Base-by-base conservation (phyloP, 2,888 invertebrate species). In the Choreutis nemorana region DNA sequence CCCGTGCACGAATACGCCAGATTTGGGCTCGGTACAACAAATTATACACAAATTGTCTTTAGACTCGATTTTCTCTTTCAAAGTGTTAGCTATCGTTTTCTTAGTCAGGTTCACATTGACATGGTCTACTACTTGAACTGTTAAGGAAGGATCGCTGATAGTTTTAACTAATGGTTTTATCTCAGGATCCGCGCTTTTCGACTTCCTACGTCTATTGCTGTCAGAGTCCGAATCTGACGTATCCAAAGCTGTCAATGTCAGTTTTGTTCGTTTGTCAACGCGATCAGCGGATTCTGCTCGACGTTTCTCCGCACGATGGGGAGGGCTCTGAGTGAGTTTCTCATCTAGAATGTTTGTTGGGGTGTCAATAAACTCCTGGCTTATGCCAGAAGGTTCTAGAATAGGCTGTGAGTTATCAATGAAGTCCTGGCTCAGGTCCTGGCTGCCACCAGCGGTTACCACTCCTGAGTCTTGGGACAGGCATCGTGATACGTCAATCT, bases 1-100 rank as follows among this genome's bases (percentile, higher is more conserved):
- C 0, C 85, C 85, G 48, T 89, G 88, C 0, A 87, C 81, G 45
- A 88, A 88, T 20, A 85, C 83, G 1, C 86, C 85, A 30, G 87
- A 82, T 50, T 86, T 87, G 0, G 86, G 86, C 27, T 79, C 81
- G 1, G 65, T 55, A 14, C 81, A 75, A 46, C 88, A 89, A 10
- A 84, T 73, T 14, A 86, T 82, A 48, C 89, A 89, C 47, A 80
- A 35, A 35, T 65, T 52, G 26, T 64, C 62, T 48, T 45, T 60
- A 1, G 35, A 38, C 3, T 56, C 57, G n/a, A 57, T 27, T 20
- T 54, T 62, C 22, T 60, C 58, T 30, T 60, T 61, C 4, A 58
- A 31, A 10, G 45, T 47, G 14, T 58, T 51, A 0, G 51, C 45
- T 33, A 64, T 45, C 1, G 55, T 45, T 23, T 55, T 60, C 34